Evolutionary conservation across 2,888 invertebrate species (phyloP), one percentile per base, ranked within the genome.

Genomic region (Phyto melanocephala): DNA sequence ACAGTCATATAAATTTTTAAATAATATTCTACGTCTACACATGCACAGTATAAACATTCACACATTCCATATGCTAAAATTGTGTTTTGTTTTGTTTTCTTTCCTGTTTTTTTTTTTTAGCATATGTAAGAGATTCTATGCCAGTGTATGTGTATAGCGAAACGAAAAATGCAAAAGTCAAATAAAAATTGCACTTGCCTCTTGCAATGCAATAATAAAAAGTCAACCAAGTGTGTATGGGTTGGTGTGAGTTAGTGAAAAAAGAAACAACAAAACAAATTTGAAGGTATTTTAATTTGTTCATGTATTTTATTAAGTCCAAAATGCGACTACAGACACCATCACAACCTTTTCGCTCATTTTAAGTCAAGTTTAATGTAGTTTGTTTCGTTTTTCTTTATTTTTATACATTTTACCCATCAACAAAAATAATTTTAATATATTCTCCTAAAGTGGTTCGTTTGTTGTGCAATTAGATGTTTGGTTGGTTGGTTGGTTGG

Each of bases 151-250:
- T 50, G 17, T n/a, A 56, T 42, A 58, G 67, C 78, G 40, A 56
- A 72, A 68, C 58, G 67, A 77, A 76, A 81, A 81, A 84, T 85
- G 84, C 83, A 78, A 84, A 81, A 86, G 79, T 84, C 81, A 85
- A 85, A 85, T 84, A 85, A 79, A 85, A 84, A 75, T 80, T 85
- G 84, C 85, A 85, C 83, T 85, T 84, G 74, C 85, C 79, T 50
- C 67, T 63, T 80, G 63, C 62, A 68, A 67, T 75, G 70, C 75
- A 70, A 50, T 71, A 82, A 75, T 68, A 68, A 75, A 71, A 72
- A 74, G 63, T 74, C 79, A 67, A 75, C 35, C 67, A 45, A 24
- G 45, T 45, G 47, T 62, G 42, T 45, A 40, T 24, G 28, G 58
- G 10, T 35, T 62, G 17, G 37, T 75, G 28, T 74, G 52, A 37